Conservation (phyloP, 2,888 invertebrate genomes). For the Caenorhabditis sp. region DNA sequence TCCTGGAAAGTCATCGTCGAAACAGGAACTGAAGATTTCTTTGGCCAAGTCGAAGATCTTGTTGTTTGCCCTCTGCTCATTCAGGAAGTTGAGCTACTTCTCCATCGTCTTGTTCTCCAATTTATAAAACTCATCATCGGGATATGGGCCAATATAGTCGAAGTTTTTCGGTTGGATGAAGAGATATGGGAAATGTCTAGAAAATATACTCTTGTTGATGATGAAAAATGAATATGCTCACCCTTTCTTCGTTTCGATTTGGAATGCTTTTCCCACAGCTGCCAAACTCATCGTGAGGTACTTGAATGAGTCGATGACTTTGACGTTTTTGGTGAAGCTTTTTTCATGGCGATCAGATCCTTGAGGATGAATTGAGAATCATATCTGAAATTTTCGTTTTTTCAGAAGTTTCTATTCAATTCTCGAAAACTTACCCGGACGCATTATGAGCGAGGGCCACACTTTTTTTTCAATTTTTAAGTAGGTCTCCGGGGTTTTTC, state of each 20-base stretch:
- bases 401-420: too few relatives aligned
- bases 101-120: neutral
- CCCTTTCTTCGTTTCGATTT: constrained; percentile 2
- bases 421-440: too few relatives aligned
- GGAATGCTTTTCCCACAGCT: constrained; percentile 9
- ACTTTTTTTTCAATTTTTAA: too few relatives aligned
- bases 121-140: constrained; percentile 16
- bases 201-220: too few relatives aligned
- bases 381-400: too few relatives aligned
- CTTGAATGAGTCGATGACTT: constrained; percentile 14
- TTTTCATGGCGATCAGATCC: too few relatives aligned
- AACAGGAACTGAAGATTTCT: constrained; percentile 11
- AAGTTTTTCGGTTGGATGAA: constrained; percentile 17
- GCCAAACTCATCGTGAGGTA: constrained; percentile 15
- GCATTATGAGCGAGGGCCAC: too few relatives aligned
- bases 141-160: neutral
- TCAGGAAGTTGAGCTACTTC: neutral
- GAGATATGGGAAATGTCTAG: constrained; percentile 2
- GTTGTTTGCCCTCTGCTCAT: neutral
- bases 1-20: too few relatives aligned
- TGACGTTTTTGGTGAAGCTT: too few relatives aligned
- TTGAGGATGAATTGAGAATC: too few relatives aligned
- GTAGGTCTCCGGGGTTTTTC: too few relatives aligned
- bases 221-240: too few relatives aligned
- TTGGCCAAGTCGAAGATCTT: neutral